phyloP scores from a whole-genome alignment of 2,888 invertebrate species.

The Lithophane ornitopus region DNA sequence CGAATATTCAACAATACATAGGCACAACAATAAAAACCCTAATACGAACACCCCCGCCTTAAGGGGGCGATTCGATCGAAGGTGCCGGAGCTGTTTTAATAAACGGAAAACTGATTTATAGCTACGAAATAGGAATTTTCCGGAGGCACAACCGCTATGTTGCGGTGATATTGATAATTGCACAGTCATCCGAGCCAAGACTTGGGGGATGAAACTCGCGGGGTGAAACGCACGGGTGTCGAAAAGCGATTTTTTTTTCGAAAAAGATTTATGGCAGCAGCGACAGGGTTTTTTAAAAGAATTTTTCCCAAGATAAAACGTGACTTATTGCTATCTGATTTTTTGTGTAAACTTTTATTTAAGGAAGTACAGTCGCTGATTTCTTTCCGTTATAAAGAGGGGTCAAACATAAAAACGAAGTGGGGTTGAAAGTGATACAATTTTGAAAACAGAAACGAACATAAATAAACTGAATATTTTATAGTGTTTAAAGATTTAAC shows the following conservation, averaged over 20 bases:
- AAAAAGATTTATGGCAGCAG: constrained; percentile 65
- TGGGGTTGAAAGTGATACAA: neutral
- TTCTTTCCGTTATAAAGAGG: constrained; percentile 24
- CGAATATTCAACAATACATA: neutral
- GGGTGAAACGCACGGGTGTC: constrained; percentile 36
- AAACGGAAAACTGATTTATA: constrained; percentile 88
- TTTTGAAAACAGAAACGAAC: neutral
- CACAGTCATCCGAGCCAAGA: constrained; percentile 82
- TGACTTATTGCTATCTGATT: constrained; percentile 60
- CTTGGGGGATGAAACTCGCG: constrained; percentile 45
- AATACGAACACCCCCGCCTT: constrained; percentile 53
- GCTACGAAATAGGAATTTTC: constrained; percentile 81
- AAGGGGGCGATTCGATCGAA: constrained; percentile 75
- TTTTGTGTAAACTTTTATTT: constrained; percentile 54
- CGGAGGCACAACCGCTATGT: constrained; percentile 74
- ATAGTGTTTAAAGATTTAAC: neutral
- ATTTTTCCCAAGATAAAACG: constrained; percentile 51
- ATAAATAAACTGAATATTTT: neutral
- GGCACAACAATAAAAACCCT: constrained; percentile 12
- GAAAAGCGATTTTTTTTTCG: constrained; percentile 51
- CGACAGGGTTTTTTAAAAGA: constrained; percentile 52
- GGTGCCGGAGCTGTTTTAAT: constrained; percentile 83
- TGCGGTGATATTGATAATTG: constrained; percentile 81
- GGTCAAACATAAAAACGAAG: neutral
- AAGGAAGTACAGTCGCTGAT: constrained; percentile 14